Evolutionary conservation across 2,888 invertebrate genomes (phyloP).

Genomic region (Standfussiana lucernea): DNA sequence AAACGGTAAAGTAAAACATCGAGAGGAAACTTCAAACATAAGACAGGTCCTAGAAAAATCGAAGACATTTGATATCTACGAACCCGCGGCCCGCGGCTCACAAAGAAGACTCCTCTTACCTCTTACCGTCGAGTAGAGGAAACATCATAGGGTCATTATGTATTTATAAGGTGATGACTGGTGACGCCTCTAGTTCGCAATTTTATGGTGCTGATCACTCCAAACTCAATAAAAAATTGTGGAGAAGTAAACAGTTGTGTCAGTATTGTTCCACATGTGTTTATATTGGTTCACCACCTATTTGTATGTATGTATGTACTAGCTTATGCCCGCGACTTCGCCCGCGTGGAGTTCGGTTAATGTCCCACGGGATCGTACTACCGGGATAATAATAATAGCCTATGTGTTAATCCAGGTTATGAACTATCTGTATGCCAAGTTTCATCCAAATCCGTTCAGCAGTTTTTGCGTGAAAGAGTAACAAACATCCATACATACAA

Average conservation of each 20-base stretch:
- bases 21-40: neutral
- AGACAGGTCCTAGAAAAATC: neutral
- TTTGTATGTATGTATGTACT: conserved; percentile 8
- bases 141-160: neutral
- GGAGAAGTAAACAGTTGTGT: neutral
- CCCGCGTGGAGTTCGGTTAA: too few species aligned
- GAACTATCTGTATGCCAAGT: too few species aligned
- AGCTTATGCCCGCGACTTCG: too few species aligned
- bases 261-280: neutral
- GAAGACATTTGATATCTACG: neutral
- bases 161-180: too few species aligned
- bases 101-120: neutral
- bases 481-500: too few species aligned
- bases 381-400: too few species aligned
- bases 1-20: neutral
- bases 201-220: neutral
- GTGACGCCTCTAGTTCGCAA: neutral
- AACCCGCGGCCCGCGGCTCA: neutral
- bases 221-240: neutral
- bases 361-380: too few species aligned
- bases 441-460: too few species aligned
- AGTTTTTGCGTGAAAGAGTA: too few species aligned
- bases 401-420: too few species aligned
- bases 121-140: too few species aligned
- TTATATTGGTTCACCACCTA: neutral